These are phyloP conservation scores for Pseudochaenichthys georgianus DNA, from an alignment of 2,797 vertebrate species.

Conservation along the genomic window DNA sequence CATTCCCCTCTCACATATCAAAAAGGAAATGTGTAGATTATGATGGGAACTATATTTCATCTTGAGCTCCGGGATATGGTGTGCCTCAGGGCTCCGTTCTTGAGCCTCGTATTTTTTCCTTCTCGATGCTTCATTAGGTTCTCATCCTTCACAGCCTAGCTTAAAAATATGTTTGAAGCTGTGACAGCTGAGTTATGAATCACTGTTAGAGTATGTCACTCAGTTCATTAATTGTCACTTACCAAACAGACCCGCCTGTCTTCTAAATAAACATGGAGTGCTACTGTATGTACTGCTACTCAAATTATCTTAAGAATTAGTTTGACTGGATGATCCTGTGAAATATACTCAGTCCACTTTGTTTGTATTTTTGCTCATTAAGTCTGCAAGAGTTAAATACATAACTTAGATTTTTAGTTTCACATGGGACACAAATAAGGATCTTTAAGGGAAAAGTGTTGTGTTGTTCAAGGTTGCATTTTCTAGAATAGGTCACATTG, in stretches of 20 bases:
- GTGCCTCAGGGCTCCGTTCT: conserved; percentile 5
- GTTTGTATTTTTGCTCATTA: too few relatives aligned
- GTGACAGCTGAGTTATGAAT: conserved; percentile 5
- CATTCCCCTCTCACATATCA: not conserved
- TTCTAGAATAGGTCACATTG: not conserved
- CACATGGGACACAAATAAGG: too few relatives aligned
- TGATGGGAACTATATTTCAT: not conserved
- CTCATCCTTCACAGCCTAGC: not conserved
- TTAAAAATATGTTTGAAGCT: too few relatives aligned
- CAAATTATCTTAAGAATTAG: not conserved
- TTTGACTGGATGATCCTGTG: not conserved
- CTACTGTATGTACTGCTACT: not conserved
- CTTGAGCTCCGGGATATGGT: not conserved
- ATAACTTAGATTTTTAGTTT: too few relatives aligned
- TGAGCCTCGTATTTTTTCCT: not conserved
- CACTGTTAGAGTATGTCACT: not conserved
- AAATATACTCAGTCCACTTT: not conserved
- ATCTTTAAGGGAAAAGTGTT: too few relatives aligned
- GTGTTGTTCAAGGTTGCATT: not conserved
- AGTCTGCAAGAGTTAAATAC: too few relatives aligned
- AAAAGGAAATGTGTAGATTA: not conserved
- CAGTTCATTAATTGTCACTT: not conserved
- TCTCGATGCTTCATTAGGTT: not conserved
- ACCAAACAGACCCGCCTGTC: conserved; percentile 15
- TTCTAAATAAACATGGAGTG: conserved; percentile 1